Base-by-base conservation (phyloP, 2,888 invertebrate genomes). In the Apotomis capreana region DNA sequence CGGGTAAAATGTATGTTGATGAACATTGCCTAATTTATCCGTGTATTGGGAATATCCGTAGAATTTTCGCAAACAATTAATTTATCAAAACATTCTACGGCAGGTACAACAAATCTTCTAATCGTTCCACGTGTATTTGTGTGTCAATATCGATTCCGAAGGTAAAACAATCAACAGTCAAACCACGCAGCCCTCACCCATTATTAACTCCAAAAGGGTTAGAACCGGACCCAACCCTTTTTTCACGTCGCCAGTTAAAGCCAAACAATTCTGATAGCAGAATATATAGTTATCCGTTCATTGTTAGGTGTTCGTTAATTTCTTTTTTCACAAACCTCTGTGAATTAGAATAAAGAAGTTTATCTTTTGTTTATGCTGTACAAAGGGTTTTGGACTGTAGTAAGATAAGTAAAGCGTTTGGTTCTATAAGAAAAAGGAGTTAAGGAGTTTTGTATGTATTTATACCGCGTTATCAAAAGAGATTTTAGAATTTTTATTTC, bases 331-430 rank as follows among this genome's bases (percentile, higher is more conserved):
- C 78, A 76, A 70, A 77, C 81, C 83, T 79, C 83, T 79, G 76
- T 76, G 82, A 80, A 81, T 82, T 81, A 76, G 77, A 79, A 81
- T 79, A 76, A 77, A 80, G 78, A 77, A 79, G 78, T 83, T 83
- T 84, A 83, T 86, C 85, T 87, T 80, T 81, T 78, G 75, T 71
- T 77, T 77, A 74, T 74, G 76, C 75, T 78, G 78, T 80, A 76
- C 77, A 75, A 76, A 62, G 74, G 72, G 69, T 68, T 69, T 61
- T 55, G 2, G 46, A 51, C 8, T 40, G 44, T 26, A 52, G 46
- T 40, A 6, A n/a, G 57, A 68, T 71, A 62, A 68, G 60, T 26
- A 44, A 26, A 62, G 40, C 9, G 49, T 10, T 49, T 49, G 5
- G 49, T 10, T 49, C 9, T 49, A 49, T 12, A 26, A 26, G 26